Base-by-base conservation (phyloP, 2,113 vertebrate species). In the Gobio gobio region DNA sequence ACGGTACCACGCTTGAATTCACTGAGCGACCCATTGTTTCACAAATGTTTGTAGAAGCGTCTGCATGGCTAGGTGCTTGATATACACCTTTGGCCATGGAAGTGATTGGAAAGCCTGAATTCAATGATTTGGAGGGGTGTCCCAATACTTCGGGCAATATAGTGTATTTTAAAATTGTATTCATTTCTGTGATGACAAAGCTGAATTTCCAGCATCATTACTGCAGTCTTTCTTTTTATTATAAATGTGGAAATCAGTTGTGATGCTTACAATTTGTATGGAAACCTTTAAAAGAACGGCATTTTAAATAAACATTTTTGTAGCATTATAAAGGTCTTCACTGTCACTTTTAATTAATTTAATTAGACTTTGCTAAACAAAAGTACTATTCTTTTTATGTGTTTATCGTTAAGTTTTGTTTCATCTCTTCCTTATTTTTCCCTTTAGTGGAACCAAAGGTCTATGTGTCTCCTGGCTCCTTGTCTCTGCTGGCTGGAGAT, bases 371-470 rank as follows among this genome's bases (percentile, higher is more conserved):
- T 64, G 13, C 26, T 64, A 13, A 26, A 26, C 13, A 63, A 63
- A 63, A 6, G 4, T 16, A 14, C 5, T 14, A 2, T 49, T 14
- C 3, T 12, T 14, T 49, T 1, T 13, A 14, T 16, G 1, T 18
- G 36, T 36, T 70, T 70, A 43, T 22, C 10, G 9, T 70, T 36
- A 5, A 51, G 14, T 59, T 47, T 14, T 6, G 49, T 18, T 78
- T 20, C 18, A n/a, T 33, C 54, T 47, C n/a, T 24, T 51, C 72
- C 22, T 49, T 13, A 2, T 45, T 24, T 36, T 36, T 10, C 20
- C 51, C 13, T 91, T 86, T 90, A 99, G 98, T 98, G 93, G 97
- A 98, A 94, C 98, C 98, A n/a, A 95, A 96, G 89, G 97, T 98
- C 86, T 97, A 95, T 43, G 94, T 99, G 92, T 95, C 89, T 0